Evolutionary conservation across 2,113 vertebrate genomes (phyloP).

Genomic region (Mobula birostris): DNA sequence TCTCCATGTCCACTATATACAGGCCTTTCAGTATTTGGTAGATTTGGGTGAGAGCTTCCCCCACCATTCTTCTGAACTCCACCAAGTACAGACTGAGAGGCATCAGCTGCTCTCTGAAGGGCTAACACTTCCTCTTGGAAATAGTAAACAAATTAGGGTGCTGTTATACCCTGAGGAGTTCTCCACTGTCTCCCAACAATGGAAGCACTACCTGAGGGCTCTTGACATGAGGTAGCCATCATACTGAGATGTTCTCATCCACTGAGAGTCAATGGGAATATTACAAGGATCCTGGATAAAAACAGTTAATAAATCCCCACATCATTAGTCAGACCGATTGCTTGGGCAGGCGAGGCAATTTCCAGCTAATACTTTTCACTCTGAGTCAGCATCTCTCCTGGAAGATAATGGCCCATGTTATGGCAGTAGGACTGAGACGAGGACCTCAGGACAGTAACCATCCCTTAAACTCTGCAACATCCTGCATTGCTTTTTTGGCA

Average conservation of each 20-base stretch:
- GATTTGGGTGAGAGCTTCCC: too few relatives aligned
- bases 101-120: not conserved
- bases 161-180: not conserved
- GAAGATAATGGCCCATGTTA: not conserved
- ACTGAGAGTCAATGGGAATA: not conserved
- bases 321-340: not conserved
- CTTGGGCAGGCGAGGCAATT: not conserved
- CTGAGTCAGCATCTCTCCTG: not conserved
- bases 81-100: too few relatives aligned
- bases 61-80: too few relatives aligned
- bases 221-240: not conserved
- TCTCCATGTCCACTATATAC: too few relatives aligned
- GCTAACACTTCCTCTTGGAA: not conserved
- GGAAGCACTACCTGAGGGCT: not conserved
- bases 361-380: not conserved
- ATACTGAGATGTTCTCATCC: not conserved
- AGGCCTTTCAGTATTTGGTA: too few relatives aligned
- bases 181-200: not conserved
- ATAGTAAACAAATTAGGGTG: not conserved
- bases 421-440: too few relatives aligned
- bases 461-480: not conserved
- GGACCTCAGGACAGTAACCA: not conserved
- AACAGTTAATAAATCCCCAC: not conserved
- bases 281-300: not conserved
- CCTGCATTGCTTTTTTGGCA: not conserved